phyloP scores from a whole-genome alignment of 2,113 vertebrate species.

The Emydocephalus ijimae region DNA sequence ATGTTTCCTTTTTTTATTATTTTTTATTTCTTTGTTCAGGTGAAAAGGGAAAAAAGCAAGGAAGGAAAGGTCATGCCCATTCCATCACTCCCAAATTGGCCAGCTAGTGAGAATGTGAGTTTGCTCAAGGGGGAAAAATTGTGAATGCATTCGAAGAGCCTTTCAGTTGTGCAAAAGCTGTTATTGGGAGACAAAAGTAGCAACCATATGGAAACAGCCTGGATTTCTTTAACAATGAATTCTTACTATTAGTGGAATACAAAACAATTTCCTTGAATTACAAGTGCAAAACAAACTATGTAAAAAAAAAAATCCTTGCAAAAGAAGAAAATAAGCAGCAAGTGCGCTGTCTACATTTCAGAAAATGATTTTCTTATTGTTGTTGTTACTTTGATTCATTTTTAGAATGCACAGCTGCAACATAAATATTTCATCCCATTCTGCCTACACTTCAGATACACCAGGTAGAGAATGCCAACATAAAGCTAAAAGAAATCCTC shows the following conservation, averaged over 20 bases:
- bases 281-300: background rate
- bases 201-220: background rate
- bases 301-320: background rate
- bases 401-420: slow-evolving; percentile 7
- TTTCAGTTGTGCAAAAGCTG: background rate
- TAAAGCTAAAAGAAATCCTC: slow-evolving; percentile 1
- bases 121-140: background rate
- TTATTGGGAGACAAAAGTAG: background rate
- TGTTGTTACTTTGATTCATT: slow-evolving; percentile 8
- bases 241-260: background rate
- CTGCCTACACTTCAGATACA: background rate
- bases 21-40: background rate
- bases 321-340: background rate
- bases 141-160: background rate
- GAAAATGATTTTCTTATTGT: background rate
- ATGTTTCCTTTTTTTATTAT: background rate
- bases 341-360: background rate
- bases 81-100: background rate
- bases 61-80: background rate
- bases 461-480: background rate
- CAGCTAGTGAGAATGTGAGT: background rate
- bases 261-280: background rate
- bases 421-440: slow-evolving; percentile 19
- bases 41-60: background rate
- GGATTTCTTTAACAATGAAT: background rate